These are phyloP conservation scores for Diorhabda carinulata DNA, from an alignment of 1,140 invertebrate genomes.

Conservation along the genomic window DNA sequence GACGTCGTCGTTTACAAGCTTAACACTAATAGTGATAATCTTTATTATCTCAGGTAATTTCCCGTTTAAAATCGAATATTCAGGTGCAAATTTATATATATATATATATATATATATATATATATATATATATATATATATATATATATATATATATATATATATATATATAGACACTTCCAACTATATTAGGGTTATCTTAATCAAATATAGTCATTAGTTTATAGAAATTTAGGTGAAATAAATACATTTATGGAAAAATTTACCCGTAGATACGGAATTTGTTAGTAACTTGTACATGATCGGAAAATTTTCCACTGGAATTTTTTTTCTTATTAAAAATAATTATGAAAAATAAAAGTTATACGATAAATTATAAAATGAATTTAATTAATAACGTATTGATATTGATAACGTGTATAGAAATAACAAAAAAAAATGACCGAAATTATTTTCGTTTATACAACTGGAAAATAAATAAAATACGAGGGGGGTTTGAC, in stretches of 20 bases:
- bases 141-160: too few species aligned
- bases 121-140: too few species aligned
- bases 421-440: not conserved
- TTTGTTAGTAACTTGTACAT: not conserved
- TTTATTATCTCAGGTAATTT: constrained; percentile 4
- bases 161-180: not conserved
- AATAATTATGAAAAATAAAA: not conserved
- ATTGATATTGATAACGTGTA: not conserved
- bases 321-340: not conserved
- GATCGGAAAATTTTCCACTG: not conserved
- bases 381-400: not conserved
- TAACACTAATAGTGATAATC: not conserved
- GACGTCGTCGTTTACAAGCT: not conserved
- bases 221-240: constrained; percentile 5
- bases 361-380: not conserved
- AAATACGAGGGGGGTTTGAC: too few species aligned
- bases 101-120: constrained; percentile 1
- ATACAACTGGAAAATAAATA: not conserved
- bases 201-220: constrained; percentile 4
- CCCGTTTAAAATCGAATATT: constrained; percentile 5
- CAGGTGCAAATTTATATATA: constrained; percentile 5
- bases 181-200: constrained; percentile 9
- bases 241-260: constrained; percentile 2
- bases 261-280: not conserved
- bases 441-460: not conserved